Conservation (phyloP, 2,113 vertebrate species). For the Isurus oxyrinchus region DNA sequence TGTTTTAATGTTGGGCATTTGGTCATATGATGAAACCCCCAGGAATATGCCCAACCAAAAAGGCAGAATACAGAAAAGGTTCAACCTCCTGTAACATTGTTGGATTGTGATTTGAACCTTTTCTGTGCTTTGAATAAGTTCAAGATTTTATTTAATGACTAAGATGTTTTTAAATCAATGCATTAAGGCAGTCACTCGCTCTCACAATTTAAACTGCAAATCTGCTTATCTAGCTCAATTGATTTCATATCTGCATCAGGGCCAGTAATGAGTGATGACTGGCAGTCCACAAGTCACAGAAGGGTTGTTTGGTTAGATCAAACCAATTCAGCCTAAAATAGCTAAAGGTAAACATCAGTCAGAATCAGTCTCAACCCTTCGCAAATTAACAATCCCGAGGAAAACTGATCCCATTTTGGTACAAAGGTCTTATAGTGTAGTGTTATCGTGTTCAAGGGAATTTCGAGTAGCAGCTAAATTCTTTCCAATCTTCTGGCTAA, state of each 20-base stretch:
- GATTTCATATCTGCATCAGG: conserved; percentile 8
- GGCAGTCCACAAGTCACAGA: neutral
- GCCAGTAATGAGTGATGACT: neutral
- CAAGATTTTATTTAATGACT: neutral
- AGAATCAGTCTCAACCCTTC: neutral
- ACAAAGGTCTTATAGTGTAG: neutral
- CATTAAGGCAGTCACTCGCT: neutral
- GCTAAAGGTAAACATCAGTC: neutral
- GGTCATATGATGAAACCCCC: neutral
- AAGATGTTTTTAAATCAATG: neutral
- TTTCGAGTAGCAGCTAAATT: neutral
- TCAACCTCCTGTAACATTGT: neutral
- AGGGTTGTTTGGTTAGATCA: neutral
- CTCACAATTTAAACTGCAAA: neutral
- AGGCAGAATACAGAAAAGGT: neutral
- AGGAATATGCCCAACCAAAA: neutral
- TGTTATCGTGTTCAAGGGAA: neutral
- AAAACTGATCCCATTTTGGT: neutral
- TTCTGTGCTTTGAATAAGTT: neutral
- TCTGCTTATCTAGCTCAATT: neutral
- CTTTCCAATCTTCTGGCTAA: conserved; percentile 28
- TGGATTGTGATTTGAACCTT: neutral
- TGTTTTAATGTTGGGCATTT: neutral
- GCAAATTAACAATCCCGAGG: neutral
- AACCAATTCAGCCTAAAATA: neutral